These are phyloP conservation scores for Onthophagus sagittarius DNA, from an alignment of 2,888 invertebrate genomes.

Conservation along the genomic window DNA sequence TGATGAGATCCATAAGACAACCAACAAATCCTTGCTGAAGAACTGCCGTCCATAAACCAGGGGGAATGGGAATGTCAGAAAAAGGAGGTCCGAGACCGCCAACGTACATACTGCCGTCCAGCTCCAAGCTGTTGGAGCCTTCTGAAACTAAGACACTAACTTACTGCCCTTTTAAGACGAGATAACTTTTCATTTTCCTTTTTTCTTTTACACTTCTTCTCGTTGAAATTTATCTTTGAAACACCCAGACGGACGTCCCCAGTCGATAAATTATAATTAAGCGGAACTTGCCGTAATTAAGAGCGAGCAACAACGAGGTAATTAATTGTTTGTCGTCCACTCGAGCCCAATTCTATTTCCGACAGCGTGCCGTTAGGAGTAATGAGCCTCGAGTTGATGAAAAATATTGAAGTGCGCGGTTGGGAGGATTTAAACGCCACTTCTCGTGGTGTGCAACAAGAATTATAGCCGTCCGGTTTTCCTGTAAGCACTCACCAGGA, in stretches of 20 bases:
- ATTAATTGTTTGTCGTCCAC: not conserved
- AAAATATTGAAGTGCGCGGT: not conserved
- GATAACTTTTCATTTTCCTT: not conserved
- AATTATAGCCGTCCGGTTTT: not conserved
- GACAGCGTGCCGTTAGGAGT: not conserved
- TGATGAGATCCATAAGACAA: constrained; percentile 82
- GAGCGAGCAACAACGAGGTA: not conserved
- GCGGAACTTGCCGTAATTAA: not conserved
- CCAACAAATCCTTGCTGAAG: constrained; percentile 90
- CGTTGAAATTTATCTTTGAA: not conserved
- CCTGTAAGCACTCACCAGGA: constrained; percentile 56
- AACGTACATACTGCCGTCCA: constrained; percentile 83
- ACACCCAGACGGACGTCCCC: not conserved
- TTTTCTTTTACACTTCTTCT: not conserved
- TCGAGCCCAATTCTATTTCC: not conserved
- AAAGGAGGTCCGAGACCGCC: constrained; percentile 84
- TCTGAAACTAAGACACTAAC: constrained; percentile 50
- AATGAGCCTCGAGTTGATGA: not conserved
- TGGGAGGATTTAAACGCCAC: not conserved
- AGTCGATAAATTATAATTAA: not conserved
- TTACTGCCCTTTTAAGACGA: not conserved
- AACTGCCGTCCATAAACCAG: constrained; percentile 87
- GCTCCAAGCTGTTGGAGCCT: constrained; percentile 81
- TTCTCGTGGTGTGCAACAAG: not conserved
- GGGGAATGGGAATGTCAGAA: constrained; percentile 71